Percentiles rank a stretch among this genome's conserved stretches.
phyloP scores from a whole-genome alignment of 2,113 vertebrate species.

The Lasiurus borealis region DNA sequence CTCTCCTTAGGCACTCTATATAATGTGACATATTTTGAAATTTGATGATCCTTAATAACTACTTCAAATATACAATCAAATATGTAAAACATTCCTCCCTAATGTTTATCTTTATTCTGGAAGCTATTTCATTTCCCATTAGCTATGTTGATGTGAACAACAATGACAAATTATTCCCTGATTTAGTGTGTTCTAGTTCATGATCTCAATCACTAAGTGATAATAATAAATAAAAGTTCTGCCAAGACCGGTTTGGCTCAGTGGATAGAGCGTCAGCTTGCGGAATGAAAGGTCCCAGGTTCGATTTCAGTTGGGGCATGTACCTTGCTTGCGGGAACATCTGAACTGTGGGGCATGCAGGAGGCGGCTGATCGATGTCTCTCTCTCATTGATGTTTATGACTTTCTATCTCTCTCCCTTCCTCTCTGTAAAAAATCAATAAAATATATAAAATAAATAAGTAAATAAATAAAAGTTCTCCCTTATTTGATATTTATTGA shows the following conservation, averaged over 20 bases:
- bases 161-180: slow-evolving; percentile 69
- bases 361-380: too few species aligned
- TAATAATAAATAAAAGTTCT: slow-evolving; percentile 64
- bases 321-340: too few species aligned
- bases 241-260: too few species aligned
- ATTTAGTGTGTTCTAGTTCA: slow-evolving; percentile 55
- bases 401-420: too few species aligned
- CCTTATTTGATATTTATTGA: slow-evolving; percentile 51
- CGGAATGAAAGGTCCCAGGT: too few species aligned
- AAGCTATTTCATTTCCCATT: slow-evolving; percentile 79
- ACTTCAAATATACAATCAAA: slow-evolving; percentile 76
- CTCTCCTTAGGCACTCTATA: slow-evolving; percentile 65
- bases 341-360: too few species aligned
- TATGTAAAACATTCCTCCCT: slow-evolving; percentile 66
- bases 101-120: slow-evolving; percentile 73
- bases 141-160: slow-evolving; percentile 75
- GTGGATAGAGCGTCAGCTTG: too few species aligned
- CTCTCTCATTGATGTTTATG: too few species aligned
- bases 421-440: too few species aligned
- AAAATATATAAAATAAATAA: slow-evolving; percentile 62
- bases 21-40: slow-evolving; percentile 68
- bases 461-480: slow-evolving; percentile 62
- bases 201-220: slow-evolving; percentile 66
- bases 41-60: slow-evolving; percentile 78
- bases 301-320: too few species aligned